Conservation (phyloP, 2,888 invertebrate species). For the Tenthredo notha region DNA sequence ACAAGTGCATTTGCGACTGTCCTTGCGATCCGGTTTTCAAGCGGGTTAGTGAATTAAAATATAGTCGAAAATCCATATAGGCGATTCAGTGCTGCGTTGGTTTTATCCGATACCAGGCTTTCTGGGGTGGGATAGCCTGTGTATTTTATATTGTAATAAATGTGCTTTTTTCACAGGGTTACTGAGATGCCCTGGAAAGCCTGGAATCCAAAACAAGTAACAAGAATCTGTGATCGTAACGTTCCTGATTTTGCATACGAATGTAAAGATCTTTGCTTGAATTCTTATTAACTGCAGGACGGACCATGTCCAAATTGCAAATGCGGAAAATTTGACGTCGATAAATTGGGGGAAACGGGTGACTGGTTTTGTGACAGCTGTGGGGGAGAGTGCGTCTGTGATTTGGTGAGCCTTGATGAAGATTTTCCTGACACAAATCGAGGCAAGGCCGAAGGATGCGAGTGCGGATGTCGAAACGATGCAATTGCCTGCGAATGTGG, state of each 20-base stretch:
- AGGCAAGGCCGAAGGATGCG: background rate
- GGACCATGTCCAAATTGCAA: slow-evolving; percentile 53
- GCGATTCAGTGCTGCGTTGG: background rate
- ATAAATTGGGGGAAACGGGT: slow-evolving; percentile 54
- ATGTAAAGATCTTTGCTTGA: background rate
- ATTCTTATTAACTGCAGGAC: slow-evolving; percentile 9
- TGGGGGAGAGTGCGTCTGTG: slow-evolving; percentile 57
- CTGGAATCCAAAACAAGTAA: slow-evolving; percentile 45
- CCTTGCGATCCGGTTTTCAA: background rate
- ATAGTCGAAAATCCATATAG: too few species aligned
- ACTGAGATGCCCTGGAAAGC: slow-evolving; percentile 61
- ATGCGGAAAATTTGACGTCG: slow-evolving; percentile 56
- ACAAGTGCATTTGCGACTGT: slow-evolving; percentile 48
- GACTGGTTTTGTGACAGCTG: slow-evolving; percentile 59
- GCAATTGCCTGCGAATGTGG: slow-evolving; percentile 34
- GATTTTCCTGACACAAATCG: slow-evolving; percentile 1
- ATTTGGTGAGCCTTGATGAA: slow-evolving; percentile 37
- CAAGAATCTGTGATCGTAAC: background rate
- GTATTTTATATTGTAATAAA: slow-evolving; percentile 5
- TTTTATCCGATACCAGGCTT: slow-evolving; percentile 55
- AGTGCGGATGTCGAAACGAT: slow-evolving; percentile 40
- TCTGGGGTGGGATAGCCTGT: slow-evolving; percentile 47
- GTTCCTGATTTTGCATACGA: background rate
- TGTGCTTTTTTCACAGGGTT: slow-evolving; percentile 42
- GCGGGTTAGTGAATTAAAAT: background rate